Conservation (phyloP, 2,888 invertebrate genomes). For the Omphaloscelis lunosa region DNA sequence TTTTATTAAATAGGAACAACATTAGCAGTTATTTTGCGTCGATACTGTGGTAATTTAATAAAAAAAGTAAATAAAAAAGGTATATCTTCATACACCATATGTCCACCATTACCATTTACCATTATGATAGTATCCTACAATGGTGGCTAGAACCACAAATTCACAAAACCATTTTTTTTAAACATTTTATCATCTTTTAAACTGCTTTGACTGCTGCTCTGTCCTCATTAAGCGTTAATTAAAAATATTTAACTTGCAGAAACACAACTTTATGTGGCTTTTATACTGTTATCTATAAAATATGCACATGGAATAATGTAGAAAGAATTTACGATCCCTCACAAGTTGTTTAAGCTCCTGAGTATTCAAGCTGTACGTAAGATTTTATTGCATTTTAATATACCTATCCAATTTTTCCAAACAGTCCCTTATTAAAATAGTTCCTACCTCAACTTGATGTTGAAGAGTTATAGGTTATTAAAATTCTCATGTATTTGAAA, state of each 20-base stretch:
- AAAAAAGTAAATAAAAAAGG: too few relatives aligned
- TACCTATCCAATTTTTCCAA: background rate
- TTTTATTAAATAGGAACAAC: background rate
- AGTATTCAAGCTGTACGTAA: background rate
- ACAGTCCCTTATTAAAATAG: background rate
- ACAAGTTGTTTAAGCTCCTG: constrained; percentile 5
- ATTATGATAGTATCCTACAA: background rate
- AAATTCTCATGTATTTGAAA: constrained; percentile 1
- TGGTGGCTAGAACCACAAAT: background rate
- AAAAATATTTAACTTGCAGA: background rate
- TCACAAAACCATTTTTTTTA: background rate
- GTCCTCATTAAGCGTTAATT: constrained; percentile 11
- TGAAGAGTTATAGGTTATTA: background rate
- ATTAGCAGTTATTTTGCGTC: too few relatives aligned
- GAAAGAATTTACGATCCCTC: background rate
- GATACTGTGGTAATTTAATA: background rate
- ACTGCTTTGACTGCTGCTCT: background rate
- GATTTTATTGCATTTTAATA: constrained; percentile 3
- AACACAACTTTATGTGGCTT: constrained; percentile 4
- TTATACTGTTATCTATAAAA: constrained; percentile 23
- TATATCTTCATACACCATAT: background rate
- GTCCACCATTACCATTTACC: background rate
- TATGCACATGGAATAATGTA: background rate
- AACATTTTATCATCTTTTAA: background rate
- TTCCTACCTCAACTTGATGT: background rate